phyloP scores from a whole-genome alignment of 2,113 vertebrate species.

The Rutilus rutilus region DNA sequence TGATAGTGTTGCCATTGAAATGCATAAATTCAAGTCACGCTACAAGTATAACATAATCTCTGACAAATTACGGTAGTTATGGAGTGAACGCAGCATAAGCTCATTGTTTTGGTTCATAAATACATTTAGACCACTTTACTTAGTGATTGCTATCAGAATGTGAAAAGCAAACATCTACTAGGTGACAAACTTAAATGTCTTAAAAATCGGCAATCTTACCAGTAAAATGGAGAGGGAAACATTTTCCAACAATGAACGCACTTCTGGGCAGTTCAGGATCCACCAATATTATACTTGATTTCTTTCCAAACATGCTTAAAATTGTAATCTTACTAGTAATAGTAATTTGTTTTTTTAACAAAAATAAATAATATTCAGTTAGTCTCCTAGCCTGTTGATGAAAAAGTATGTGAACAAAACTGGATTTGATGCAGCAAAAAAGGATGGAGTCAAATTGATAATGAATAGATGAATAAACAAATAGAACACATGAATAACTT shows the following conservation, averaged over 20 bases:
- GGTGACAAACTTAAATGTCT: background rate
- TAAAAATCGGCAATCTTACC: background rate
- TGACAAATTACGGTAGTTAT: no score
- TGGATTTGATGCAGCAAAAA: conserved; percentile 2
- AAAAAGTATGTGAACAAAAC: conserved; percentile 14
- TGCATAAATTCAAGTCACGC: no score
- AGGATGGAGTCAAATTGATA: background rate
- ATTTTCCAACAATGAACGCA: background rate
- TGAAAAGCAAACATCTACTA: background rate
- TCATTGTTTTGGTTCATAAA: no score
- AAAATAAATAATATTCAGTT: background rate
- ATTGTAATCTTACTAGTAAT: background rate
- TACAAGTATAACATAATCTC: no score
- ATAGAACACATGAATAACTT: conserved; percentile 9
- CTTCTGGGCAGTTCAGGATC: background rate
- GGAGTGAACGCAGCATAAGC: no score
- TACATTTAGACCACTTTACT: no score
- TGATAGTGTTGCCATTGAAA: no score
- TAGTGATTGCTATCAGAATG: no score
- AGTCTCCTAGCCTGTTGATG: background rate
- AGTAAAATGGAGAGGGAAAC: background rate
- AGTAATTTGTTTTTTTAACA: no score
- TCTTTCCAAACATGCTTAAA: background rate
- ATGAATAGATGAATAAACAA: conserved; percentile 34
- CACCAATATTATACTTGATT: background rate